Base-by-base conservation (phyloP, 2,888 invertebrate species). In the Suillia variegata region DNA sequence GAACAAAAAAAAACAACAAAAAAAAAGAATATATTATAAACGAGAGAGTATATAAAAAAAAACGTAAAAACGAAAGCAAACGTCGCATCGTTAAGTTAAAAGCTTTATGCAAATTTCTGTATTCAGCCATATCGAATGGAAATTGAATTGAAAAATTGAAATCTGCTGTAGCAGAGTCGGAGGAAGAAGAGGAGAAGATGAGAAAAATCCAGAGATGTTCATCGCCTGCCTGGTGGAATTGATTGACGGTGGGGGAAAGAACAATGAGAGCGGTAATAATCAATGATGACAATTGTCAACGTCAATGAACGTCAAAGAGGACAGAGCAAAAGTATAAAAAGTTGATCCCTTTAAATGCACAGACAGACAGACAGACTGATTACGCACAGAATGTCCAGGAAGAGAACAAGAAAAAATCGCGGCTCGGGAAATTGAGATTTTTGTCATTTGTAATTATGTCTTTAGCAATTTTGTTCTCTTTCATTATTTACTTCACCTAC, bases 51-150 rank as follows among this genome's bases (percentile, higher is more conserved):
- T 38, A 13, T 45, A 8, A 21, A 53, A 15, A 53, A 53, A 22
- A 50, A 22, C 17, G 31, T 15, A 42, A 17, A 22, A 17, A 26
- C 20, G 53, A 68, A 67, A 65, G 66, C 64, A 68, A 68, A 69
- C 65, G 66, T 68, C 64, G 62, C 64, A 61, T 67, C 65, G 65
- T 66, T 67, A 68, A 65, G 65, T 65, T 70, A 67, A 69, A 68
- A 71, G 70, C 66, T 61, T 58, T 62, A 63, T 62, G 63, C 59
- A 63, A 63, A 63, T 63, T 57, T 55, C 54, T 62, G 55, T 38
- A 56, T 63, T 62, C 59, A 62, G 54, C 55, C 58, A 52, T 54
- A 55, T 38, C 58, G 60, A 63, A 61, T 63, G 56, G 22, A 60
- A 60, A 60, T 62, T 59, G 59, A 56, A 59, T 56, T 47, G 34